Percentiles rank a stretch among this genome's conserved stretches.
Conservation (phyloP, 2,113 vertebrate species). For the Cyanoramphus novaezelandiae region DNA sequence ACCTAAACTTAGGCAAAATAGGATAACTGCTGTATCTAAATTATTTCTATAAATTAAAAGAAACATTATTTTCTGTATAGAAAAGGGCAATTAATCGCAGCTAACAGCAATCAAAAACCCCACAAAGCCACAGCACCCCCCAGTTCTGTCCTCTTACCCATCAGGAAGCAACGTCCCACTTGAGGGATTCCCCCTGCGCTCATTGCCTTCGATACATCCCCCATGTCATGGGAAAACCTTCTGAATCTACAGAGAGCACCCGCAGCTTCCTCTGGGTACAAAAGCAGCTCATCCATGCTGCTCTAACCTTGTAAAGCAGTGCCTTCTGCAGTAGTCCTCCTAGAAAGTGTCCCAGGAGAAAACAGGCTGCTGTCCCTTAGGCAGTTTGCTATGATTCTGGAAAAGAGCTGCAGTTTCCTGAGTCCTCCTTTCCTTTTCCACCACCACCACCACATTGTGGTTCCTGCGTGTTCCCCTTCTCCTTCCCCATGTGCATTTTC, state of each 20-base stretch:
- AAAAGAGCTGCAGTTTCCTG: not conserved
- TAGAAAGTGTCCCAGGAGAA: not conserved
- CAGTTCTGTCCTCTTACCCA: not conserved
- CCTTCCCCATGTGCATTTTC: not conserved
- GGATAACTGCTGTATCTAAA: not conserved
- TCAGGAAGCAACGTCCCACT: not conserved
- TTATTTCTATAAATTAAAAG: not conserved
- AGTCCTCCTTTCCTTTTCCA: not conserved
- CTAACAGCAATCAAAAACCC: not conserved
- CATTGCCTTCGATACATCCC: not conserved
- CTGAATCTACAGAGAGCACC: not conserved
- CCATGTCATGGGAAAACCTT: not conserved
- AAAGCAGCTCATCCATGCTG: rapidly evolving
- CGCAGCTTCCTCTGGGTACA: not conserved
- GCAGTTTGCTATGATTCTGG: not conserved
- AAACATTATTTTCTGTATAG: not conserved
- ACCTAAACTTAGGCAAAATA: not conserved
- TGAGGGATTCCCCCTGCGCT: not conserved
- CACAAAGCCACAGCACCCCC: not conserved
- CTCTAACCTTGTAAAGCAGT: not conserved
- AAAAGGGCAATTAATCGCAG: not conserved
- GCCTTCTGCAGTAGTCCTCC: not conserved
- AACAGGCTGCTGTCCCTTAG: not conserved
- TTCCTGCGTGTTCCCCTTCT: not conserved
- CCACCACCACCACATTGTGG: not conserved